These are phyloP conservation scores for Copidosoma floridanum DNA, from an alignment of 1,140 invertebrate genomes.

Conservation along the genomic window DNA sequence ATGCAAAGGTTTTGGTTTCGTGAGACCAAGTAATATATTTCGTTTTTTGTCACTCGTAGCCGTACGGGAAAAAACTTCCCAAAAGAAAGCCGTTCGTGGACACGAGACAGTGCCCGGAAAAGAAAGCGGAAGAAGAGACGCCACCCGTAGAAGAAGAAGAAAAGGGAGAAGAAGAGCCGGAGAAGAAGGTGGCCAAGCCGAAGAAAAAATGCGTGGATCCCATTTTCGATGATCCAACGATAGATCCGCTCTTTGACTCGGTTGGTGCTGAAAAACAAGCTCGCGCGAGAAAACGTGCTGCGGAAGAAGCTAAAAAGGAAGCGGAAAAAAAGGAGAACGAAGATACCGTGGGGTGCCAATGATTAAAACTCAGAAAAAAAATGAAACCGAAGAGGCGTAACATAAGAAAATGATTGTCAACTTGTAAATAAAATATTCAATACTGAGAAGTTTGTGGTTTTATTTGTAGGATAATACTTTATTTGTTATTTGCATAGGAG, in stretches of 20 bases:
- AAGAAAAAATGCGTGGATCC: constrained; percentile 25
- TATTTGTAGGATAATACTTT: no score
- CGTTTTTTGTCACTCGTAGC: constrained; percentile 3
- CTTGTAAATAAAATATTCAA: no score
- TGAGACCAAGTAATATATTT: no score
- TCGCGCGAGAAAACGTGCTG: constrained; percentile 26
- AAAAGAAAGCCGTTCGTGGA: background rate
- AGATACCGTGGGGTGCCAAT: no score
- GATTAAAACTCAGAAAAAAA: no score
- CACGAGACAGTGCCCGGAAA: background rate
- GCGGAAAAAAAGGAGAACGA: background rate
- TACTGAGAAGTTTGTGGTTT: no score
- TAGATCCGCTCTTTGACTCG: constrained; percentile 37
- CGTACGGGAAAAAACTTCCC: constrained; percentile 7
- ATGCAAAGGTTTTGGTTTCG: no score
- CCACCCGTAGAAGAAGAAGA: constrained; percentile 13
- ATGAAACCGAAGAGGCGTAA: no score
- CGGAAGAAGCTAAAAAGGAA: background rate
- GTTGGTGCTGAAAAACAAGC: constrained; percentile 29
- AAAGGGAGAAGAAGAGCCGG: background rate
- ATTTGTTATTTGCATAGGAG: no score
- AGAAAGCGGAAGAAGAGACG: background rate
- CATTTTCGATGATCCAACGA: constrained; percentile 31
- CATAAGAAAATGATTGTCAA: no score
- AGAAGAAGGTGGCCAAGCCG: background rate